phyloP scores from a whole-genome alignment of 2,888 invertebrate genomes.

The Noctua pronuba region DNA sequence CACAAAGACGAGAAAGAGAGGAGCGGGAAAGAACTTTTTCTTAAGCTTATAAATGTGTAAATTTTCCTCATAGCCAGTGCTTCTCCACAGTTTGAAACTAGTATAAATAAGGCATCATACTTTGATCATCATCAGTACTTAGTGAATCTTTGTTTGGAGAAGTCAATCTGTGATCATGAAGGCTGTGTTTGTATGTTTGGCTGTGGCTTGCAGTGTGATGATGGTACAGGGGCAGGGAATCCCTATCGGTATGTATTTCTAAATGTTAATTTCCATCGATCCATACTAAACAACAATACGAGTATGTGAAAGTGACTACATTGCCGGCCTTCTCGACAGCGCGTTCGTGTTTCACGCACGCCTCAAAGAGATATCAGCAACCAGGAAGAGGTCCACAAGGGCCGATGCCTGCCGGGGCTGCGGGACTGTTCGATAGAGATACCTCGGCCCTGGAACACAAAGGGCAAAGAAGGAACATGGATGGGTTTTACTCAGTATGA shows the following conservation, averaged over 20 bases:
- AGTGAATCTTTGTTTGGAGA: slow-evolving; percentile 10
- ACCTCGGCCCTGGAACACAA: too few species aligned
- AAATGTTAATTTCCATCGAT: background rate
- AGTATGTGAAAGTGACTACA: too few species aligned
- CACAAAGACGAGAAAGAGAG: too few species aligned
- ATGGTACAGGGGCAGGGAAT: slow-evolving; percentile 69
- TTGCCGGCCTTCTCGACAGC: too few species aligned
- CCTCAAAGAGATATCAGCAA: too few species aligned
- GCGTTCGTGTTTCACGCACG: too few species aligned
- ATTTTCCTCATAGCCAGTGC: slow-evolving; percentile 49
- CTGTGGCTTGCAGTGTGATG: slow-evolving; percentile 56
- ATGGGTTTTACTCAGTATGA: too few species aligned
- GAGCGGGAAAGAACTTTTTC: slow-evolving; percentile 33
- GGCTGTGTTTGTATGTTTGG: slow-evolving; percentile 56
- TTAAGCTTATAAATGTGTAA: background rate
- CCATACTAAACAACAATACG: too few species aligned
- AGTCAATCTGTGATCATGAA: slow-evolving; percentile 67
- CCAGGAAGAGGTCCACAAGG: too few species aligned
- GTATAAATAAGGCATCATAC: slow-evolving; percentile 34
- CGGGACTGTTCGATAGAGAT: too few species aligned
- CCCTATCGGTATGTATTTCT: slow-evolving; percentile 70
- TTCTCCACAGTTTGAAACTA: slow-evolving; percentile 32
- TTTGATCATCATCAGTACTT: slow-evolving; percentile 6
- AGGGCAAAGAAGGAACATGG: too few species aligned
- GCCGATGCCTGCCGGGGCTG: too few species aligned